Evolutionary conservation across 2,888 invertebrate genomes (phyloP).

Genomic region (Morpho helenor): DNA sequence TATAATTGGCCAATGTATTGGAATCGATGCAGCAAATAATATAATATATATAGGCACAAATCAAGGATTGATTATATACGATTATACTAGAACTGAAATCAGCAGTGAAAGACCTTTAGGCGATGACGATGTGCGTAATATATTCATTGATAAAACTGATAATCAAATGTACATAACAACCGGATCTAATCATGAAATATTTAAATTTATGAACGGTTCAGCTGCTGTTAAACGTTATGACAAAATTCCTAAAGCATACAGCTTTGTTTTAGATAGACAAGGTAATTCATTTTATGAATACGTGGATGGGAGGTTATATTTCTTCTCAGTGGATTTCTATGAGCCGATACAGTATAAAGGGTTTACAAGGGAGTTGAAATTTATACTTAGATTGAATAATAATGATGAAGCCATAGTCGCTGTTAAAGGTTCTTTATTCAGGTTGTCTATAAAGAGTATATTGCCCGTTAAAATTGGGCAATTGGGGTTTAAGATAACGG

Average conservation of each 20-base stretch:
- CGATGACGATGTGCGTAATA: slow-evolving; percentile 63
- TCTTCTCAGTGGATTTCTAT: slow-evolving; percentile 55
- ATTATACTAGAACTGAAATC: slow-evolving; percentile 56
- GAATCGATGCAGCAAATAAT: slow-evolving; percentile 47
- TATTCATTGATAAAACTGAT: slow-evolving; percentile 62
- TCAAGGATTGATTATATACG: slow-evolving; percentile 61
- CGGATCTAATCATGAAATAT: slow-evolving; percentile 60
- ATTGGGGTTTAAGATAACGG: slow-evolving; percentile 65
- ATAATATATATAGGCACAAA: slow-evolving; percentile 65
- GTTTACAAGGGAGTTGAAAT: slow-evolving; percentile 63
- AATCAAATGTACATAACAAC: slow-evolving; percentile 66
- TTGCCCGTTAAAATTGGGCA: slow-evolving; percentile 62
- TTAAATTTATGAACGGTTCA: slow-evolving; percentile 59
- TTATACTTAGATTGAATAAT: slow-evolving; percentile 57
- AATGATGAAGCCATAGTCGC: slow-evolving; percentile 63
- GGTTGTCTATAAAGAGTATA: slow-evolving; percentile 50
- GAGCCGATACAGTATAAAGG: slow-evolving; percentile 71
- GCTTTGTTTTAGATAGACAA: slow-evolving; percentile 56
- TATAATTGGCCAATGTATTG: slow-evolving; percentile 59
- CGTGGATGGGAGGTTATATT: slow-evolving; percentile 63
- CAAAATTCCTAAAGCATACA: slow-evolving; percentile 64
- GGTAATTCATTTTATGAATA: slow-evolving; percentile 67
- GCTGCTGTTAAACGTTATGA: slow-evolving; percentile 65
- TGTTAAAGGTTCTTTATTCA: slow-evolving; percentile 62
- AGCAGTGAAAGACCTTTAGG: slow-evolving; percentile 63